Evolutionary conservation across 2,113 vertebrate species (phyloP), one percentile per base, ranked within the genome.

Genomic region (Syngnathoides biaculeatus): DNA sequence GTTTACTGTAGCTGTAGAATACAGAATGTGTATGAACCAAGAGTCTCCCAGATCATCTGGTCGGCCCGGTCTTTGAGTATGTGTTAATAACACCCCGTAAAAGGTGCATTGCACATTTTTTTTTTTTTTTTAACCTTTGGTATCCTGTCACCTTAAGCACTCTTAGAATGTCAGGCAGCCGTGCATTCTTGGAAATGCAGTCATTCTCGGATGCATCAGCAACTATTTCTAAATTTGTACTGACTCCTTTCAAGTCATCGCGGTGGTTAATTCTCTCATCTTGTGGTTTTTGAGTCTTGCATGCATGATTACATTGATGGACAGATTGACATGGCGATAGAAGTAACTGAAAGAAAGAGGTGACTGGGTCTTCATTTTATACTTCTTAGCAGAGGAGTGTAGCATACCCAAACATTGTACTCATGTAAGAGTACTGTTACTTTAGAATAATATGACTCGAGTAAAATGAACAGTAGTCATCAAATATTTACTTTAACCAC

Each of bases 51-150:
- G 26, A 74, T 50, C 42, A 71, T 79, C 80, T 84, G 75, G 82
- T 84, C 77, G 40, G 45, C 47, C 78, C 64, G 57, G 82, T 90
- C 63, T 65, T 64, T 19, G 77, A 79, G 59, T 56, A 79, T 82
- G 77, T 67, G 64, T 27, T 68, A 68, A 76, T 79, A 74, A 81
- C 79, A 74, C 11, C 53, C 65, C 17, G 19, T 63, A 47, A 70
- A 43, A 76, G 60, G 72, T 8, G 56, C 52, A 38, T 70, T 66
- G 39, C 63, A 64, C 58, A 35, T 55, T 63, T n/a, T 39, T 57
- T 55, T 63, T n/a, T 39, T 57, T 35, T 67, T 62, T 60, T 48
- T 64, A 73, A 69, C 68, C 42, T 48, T n/a, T 40, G 67, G 38
- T 55, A 67, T 75, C 30, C 58, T 73, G 39, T 67, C 15, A 10